Percentiles rank a stretch among this genome's conserved stretches.
Conservation (phyloP, 2,797 vertebrate species). For the Myotis planiceps region DNA sequence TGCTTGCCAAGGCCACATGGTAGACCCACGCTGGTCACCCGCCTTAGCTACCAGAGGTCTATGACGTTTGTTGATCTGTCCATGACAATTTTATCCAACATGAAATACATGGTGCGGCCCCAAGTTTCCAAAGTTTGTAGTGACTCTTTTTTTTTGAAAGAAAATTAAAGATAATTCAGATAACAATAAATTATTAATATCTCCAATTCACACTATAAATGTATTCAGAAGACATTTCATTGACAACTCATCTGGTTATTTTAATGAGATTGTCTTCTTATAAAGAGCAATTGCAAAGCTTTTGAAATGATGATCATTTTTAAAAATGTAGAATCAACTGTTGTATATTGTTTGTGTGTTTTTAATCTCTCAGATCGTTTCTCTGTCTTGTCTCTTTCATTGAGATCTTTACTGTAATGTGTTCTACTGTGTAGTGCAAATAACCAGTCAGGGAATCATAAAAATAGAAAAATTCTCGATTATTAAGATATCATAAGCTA, state of each 20-base stretch:
- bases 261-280: neutral
- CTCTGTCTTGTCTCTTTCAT: neutral
- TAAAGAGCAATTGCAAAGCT: neutral
- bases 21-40: too few species aligned
- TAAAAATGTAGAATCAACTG: neutral
- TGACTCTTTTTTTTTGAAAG: neutral
- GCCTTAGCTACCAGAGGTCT: neutral
- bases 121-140: neutral
- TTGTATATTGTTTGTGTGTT: neutral
- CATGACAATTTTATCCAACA: neutral
- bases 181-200: neutral
- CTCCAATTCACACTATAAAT: neutral
- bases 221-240: neutral
- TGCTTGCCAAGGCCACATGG: neutral
- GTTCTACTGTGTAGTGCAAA: conserved; percentile 9
- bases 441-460: neutral
- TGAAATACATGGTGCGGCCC: neutral
- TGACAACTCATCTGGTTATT: neutral
- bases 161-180: neutral
- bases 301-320: neutral
- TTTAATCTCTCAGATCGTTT: neutral
- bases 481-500: neutral
- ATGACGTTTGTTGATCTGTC: neutral
- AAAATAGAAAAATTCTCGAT: neutral
- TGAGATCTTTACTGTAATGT: neutral